These are phyloP conservation scores for Pachyuromys duprasi DNA, from an alignment of 2,797 vertebrate genomes.

Conservation along the genomic window DNA sequence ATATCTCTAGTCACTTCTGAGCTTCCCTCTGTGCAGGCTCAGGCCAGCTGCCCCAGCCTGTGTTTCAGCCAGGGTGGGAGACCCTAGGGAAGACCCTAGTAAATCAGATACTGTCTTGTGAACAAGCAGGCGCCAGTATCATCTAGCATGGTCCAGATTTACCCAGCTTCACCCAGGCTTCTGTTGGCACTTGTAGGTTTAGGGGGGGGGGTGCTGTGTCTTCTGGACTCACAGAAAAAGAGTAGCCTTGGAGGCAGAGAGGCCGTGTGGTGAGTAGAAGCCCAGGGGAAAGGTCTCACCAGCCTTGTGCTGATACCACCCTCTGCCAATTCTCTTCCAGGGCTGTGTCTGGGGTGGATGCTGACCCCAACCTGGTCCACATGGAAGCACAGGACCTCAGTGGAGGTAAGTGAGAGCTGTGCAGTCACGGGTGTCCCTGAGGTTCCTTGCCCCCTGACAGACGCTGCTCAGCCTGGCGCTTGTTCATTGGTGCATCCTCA, in stretches of 20 bases:
- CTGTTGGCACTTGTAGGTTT: background rate
- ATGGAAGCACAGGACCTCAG: conserved; percentile 95
- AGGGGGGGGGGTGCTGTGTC: background rate
- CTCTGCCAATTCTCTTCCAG: conserved; percentile 87
- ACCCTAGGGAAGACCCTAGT: no score
- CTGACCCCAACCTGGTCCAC: conserved; percentile 95
- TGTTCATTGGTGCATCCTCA: fast-evolving
- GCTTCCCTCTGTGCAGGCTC: background rate
- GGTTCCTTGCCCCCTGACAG: fast-evolving
- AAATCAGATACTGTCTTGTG: fast-evolving
- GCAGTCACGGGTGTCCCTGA: fast-evolving
- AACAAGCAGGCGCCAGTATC: background rate
- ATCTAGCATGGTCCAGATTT: background rate
- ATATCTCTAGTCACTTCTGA: background rate
- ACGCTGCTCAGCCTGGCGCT: fast-evolving
- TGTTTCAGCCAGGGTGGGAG: background rate
- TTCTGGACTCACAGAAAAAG: background rate
- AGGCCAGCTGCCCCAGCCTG: background rate
- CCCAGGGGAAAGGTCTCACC: fast-evolving
- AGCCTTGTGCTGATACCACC: background rate
- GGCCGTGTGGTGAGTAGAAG: fast-evolving
- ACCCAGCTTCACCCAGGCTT: background rate
- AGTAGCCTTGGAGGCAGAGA: fast-evolving
- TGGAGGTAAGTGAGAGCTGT: conserved; percentile 90
- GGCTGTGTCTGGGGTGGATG: conserved; percentile 94